Percentiles rank a stretch among this genome's conserved stretches.
Conservation (phyloP, 2,797 vertebrate species). For the Balearica regulorum region DNA sequence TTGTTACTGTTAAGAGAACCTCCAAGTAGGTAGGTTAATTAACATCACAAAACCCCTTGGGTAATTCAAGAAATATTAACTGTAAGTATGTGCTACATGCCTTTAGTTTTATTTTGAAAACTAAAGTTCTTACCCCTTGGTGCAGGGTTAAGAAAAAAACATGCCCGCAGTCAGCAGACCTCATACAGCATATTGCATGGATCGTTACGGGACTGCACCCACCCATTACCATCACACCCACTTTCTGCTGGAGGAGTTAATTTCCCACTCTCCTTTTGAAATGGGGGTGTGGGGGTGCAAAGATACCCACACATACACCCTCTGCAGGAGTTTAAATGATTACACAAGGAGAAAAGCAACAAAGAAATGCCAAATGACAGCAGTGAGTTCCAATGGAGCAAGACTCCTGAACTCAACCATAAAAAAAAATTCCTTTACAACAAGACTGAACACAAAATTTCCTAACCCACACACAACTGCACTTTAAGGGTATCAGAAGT, state of each 20-base stretch:
- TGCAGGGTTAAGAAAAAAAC: neutral
- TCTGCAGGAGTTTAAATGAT: neutral
- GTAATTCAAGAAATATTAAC: neutral
- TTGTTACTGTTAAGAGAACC: neutral
- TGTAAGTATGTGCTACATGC: neutral
- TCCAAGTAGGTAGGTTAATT: neutral
- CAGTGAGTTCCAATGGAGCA: neutral
- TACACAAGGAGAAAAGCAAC: neutral
- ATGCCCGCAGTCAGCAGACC: neutral
- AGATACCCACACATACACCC: neutral
- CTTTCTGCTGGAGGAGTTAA: neutral
- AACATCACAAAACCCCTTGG: neutral
- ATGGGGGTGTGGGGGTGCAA: neutral
- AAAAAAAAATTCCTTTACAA: neutral
- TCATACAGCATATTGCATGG: fast-evolving
- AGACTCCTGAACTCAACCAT: neutral
- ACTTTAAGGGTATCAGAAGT: neutral
- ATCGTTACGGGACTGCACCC: neutral
- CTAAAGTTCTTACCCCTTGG: neutral
- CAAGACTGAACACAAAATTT: neutral
- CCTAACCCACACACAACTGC: fast-evolving
- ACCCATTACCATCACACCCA: neutral
- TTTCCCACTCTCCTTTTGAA: neutral
- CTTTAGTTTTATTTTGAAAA: neutral
- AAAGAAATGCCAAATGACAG: neutral